phyloP scores from a whole-genome alignment of 2,888 invertebrate genomes.

The Boloria euphrosyne region DNA sequence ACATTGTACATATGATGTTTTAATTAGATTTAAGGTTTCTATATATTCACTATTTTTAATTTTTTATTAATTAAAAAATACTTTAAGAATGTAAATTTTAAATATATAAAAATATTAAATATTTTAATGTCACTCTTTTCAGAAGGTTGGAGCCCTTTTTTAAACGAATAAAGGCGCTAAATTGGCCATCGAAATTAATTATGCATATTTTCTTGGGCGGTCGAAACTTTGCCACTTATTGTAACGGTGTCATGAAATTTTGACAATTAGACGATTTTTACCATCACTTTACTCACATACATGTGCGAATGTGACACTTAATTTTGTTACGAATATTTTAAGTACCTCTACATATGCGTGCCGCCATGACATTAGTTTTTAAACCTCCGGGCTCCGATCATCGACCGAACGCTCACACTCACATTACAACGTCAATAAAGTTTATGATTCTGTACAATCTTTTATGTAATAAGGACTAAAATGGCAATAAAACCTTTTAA shows the following conservation, averaged over 20 bases:
- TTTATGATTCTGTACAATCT: constrained; percentile 53
- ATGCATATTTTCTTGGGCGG: constrained; percentile 18
- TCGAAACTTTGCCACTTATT: constrained; percentile 24
- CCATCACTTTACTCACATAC: constrained; percentile 38
- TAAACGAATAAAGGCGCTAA: constrained; percentile 7
- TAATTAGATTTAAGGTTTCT: too few species aligned
- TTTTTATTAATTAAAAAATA: too few species aligned
- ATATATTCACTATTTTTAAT: too few species aligned
- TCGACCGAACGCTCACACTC: constrained; percentile 46
- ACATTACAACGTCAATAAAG: constrained; percentile 55
- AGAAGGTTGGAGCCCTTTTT: constrained; percentile 11
- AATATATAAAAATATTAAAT: constrained; percentile 12
- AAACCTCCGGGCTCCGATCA: constrained; percentile 34
- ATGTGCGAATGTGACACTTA: constrained; percentile 41
- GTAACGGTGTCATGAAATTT: constrained; percentile 40
- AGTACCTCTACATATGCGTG: constrained; percentile 32
- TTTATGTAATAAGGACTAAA: constrained; percentile 46
- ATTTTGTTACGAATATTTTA: constrained; percentile 36
- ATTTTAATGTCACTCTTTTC: constrained; percentile 3
- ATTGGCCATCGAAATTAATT: constrained; percentile 3
- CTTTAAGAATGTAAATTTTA: not conserved
- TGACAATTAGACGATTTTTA: constrained; percentile 42
- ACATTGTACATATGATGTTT: too few species aligned
- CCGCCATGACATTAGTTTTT: constrained; percentile 24
- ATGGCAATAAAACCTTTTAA: constrained; percentile 6